Evolutionary conservation across 2,888 invertebrate genomes (phyloP), one percentile per base, ranked within the genome.

Genomic region (Mactromeris polynyma): DNA sequence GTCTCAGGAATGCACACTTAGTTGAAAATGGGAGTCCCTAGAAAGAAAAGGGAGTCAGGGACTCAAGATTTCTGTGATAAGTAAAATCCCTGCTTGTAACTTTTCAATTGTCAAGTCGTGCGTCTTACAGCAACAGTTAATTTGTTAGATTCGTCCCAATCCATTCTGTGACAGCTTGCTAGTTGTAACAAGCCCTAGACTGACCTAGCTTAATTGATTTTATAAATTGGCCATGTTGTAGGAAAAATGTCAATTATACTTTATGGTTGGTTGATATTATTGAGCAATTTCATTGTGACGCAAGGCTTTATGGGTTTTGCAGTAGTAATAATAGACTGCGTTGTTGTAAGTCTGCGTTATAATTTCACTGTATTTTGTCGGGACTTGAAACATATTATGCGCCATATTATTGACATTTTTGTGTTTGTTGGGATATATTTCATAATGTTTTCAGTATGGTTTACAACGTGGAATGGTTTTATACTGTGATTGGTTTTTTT

Each of bases 151-250:
- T n/a, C n/a, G n/a, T 64, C 26, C n/a, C 58, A 64, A 64, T 64
- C 58, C n/a, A 64, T n/a, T 11, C 4, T 7, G 58, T 21, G 58
- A 64, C 58, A 64, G 58, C 58, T 64, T 64, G n/a, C 58, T 21
- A n/a, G 58, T 64, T 64, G 9, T 26, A 64, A 64, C 58, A 64
- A 64, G 58, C 58, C n/a, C n/a, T 73, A 73, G 36, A 73, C 73
- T 73, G 73, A 73, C 73, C 73, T 36, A 73, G 73, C 73, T 31
- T 73, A 73, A 73, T 73, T 73, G 73, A 73, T 73, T 73, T 73
- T 36, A 33, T 73, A 73, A 73, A 73, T 73, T 33, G 73, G 31
- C 19, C 36, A 73, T 73, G 36, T 33, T 73, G 33, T 73, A 33
- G 33, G 33, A 33, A 73, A 73, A 73, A 73, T 73, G 73, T 73